Percentiles rank a stretch among this genome's conserved stretches.
phyloP scores from a whole-genome alignment of 2,113 vertebrate genomes.

The Sylvietta virens region DNA sequence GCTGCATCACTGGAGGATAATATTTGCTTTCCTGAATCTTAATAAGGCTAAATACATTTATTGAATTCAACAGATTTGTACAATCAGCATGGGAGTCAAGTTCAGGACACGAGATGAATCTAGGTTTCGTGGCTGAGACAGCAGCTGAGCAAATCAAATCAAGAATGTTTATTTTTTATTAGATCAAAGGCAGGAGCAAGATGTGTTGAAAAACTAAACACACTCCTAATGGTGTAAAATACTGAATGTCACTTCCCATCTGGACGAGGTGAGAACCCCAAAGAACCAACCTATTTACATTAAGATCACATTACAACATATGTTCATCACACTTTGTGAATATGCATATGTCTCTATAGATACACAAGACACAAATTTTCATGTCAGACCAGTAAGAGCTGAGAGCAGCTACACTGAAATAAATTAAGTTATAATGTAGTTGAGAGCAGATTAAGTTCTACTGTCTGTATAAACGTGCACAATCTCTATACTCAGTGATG shows the following conservation, averaged over 20 bases:
- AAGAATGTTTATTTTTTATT: conserved; percentile 45
- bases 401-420: neutral
- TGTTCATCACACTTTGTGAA: neutral
- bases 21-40: conserved; percentile 55
- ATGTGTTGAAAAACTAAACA: conserved; percentile 48
- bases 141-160: conserved; percentile 58
- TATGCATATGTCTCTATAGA: neutral
- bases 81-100: conserved; percentile 13
- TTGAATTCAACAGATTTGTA: conserved; percentile 47
- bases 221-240: conserved; percentile 8
- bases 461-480: neutral
- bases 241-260: conserved; percentile 24
- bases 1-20: conserved; percentile 54
- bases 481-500: fast-evolving
- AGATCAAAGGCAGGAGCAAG: conserved; percentile 43
- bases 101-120: conserved; percentile 42
- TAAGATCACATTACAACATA: conserved; percentile 20
- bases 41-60: conserved; percentile 53
- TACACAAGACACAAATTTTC: neutral
- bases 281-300: conserved; percentile 26
- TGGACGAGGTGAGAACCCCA: conserved; percentile 39
- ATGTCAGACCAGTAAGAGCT: neutral
- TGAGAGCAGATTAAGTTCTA: neutral
- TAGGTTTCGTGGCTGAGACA: conserved; percentile 3
- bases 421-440: neutral